Percentiles rank a stretch among this genome's conserved stretches.
These are phyloP conservation scores for Nothura maculosa DNA, from an alignment of 2,797 vertebrate species.

Conservation along the genomic window DNA sequence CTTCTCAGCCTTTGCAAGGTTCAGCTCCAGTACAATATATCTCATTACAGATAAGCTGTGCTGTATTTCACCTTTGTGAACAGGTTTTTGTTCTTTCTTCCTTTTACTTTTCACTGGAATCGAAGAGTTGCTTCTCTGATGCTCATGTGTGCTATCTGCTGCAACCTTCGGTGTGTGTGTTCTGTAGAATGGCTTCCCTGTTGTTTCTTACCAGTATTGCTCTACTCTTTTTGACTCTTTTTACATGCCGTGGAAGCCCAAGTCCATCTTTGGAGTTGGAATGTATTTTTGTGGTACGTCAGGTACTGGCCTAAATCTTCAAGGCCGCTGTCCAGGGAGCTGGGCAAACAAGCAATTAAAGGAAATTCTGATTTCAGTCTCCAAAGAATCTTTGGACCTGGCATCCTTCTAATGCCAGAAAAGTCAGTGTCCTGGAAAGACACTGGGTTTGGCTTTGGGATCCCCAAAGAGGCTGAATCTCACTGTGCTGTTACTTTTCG, in stretches of 20 bases:
- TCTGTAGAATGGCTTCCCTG: neutral
- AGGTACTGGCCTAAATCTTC: neutral
- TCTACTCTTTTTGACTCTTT: neutral
- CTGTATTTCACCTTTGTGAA: neutral
- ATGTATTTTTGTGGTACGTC: neutral
- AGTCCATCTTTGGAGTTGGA: neutral
- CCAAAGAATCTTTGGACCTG: accelerated
- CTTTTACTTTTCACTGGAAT: neutral
- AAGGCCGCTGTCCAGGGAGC: neutral
- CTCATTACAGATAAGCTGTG: neutral
- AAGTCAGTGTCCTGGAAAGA: neutral
- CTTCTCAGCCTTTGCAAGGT: neutral
- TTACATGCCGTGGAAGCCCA: neutral
- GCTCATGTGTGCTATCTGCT: neutral
- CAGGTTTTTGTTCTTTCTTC: neutral
- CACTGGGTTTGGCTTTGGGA: neutral
- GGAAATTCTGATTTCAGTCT: neutral
- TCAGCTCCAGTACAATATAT: accelerated
- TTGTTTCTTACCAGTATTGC: neutral
- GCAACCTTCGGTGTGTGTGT: neutral
- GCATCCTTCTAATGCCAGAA: neutral
- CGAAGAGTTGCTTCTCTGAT: neutral
- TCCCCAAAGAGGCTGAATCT: neutral
- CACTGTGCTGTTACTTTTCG: neutral
- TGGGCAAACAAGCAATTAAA: neutral